Evolutionary conservation across 2,113 vertebrate genomes (phyloP).

Genomic region (Pelecanoides urinatrix): DNA sequence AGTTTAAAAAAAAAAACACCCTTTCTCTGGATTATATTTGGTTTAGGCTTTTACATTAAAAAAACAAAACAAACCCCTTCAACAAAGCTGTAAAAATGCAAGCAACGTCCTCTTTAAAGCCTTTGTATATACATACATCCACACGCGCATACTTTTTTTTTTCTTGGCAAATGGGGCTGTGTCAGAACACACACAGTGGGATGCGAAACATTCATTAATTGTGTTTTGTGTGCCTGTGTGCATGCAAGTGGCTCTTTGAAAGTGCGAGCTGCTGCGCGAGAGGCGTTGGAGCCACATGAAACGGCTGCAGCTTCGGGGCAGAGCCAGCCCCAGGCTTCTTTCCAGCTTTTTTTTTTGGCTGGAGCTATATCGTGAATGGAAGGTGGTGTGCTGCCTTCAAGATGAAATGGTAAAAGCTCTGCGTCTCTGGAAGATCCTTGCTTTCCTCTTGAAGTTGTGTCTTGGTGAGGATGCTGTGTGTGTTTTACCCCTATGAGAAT

Average conservation of each 20-base stretch:
- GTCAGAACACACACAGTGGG: conserved; percentile 32
- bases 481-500: not conserved
- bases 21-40: conserved; percentile 2
- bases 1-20: not conserved
- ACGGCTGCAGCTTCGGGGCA: conserved; percentile 2
- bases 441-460: not conserved
- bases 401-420: not conserved
- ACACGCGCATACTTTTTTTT: not conserved
- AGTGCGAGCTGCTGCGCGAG: not conserved
- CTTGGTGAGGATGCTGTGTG: not conserved
- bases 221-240: not conserved
- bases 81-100: conserved; percentile 5
- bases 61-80: not conserved
- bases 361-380: not conserved
- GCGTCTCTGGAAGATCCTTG: not conserved
- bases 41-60: conserved; percentile 1
- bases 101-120: not conserved
- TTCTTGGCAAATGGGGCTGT: not conserved
- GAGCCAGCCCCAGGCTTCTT: conserved; percentile 9
- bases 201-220: not conserved
- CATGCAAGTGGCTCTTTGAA: conserved; percentile 29
- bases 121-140: not conserved
- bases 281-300: conserved; percentile 68
- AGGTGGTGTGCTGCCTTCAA: not conserved
- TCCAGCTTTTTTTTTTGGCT: not conserved